A percentile compares a stretch with the other conserved stretches of the same genome.
Conservation (phyloP, 2,888 invertebrate genomes). For the Rotaria macrura region DNA sequence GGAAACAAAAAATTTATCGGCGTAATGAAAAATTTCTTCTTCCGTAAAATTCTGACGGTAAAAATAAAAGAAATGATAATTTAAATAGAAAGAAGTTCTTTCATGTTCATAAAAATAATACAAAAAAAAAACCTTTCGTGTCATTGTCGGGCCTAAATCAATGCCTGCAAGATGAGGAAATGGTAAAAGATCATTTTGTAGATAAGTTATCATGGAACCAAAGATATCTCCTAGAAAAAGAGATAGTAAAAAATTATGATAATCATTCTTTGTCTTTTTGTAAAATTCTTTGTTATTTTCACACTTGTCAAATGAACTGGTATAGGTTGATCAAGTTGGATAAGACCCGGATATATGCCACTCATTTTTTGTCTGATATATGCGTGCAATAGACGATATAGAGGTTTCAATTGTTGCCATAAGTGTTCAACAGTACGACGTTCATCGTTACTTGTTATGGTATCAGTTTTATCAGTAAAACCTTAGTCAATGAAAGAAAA, state of each 20-base stretch:
- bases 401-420: slow-evolving; percentile 55
- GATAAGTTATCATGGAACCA: slow-evolving; percentile 47
- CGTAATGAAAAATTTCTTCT: slow-evolving; percentile 53
- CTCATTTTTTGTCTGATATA: slow-evolving; percentile 64
- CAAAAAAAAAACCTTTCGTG: slow-evolving; percentile 36
- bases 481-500: neutral
- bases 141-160: slow-evolving; percentile 69
- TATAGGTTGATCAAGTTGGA: slow-evolving; percentile 60
- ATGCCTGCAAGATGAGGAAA: slow-evolving; percentile 62
- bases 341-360: slow-evolving; percentile 52
- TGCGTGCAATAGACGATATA: slow-evolving; percentile 67
- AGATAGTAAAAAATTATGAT: neutral
- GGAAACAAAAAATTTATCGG: slow-evolving; percentile 45
- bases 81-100: neutral
- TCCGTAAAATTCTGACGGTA: slow-evolving; percentile 47
- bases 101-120: slow-evolving; percentile 12
- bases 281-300: neutral
- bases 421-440: neutral
- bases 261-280: neutral
- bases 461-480: neutral
- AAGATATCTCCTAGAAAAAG: slow-evolving; percentile 56
- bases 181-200: slow-evolving; percentile 49
- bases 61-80: neutral
- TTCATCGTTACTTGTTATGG: neutral
- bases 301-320: slow-evolving; percentile 70